Evolutionary conservation across 1,140 invertebrate genomes (phyloP), one percentile per base, ranked within the genome.

Genomic region (Hypsibius dujardini): DNA sequence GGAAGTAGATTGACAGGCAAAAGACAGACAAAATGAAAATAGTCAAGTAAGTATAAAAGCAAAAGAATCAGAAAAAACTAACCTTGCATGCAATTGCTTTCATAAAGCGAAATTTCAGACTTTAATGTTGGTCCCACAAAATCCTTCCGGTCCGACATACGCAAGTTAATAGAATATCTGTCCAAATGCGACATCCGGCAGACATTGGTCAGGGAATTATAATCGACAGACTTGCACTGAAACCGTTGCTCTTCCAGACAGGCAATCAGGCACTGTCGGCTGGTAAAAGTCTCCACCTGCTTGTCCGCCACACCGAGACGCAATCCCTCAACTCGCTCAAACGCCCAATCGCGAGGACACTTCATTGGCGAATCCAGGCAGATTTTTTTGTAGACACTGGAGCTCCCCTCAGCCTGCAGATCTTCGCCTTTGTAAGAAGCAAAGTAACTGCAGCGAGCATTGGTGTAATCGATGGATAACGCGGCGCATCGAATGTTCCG

Each of bases 181-280:
- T 67, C 62, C 12, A 67, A 42, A 7, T 42, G 62, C 62, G 62
- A 67, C 42, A 67, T 12, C 42, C 42, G 62, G 42, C 62, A 67
- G 3, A 15, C 62, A 42, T 67, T 67, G 12, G 12, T 67, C 3
- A 67, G 12, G 12, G 62, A 15, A 67, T 67, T 67, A 42, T 67
- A 67, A 45, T 67, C 62, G 62, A 67, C 12, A 45, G 62, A 12
- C 42, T 67, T 67, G 62, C 62, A 67, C 42, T 67, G 62, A 42
- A 67, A 67, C 3, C 62, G 12, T 12, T 42, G 12, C 62, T 67
- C 62, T 67, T 67, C 62, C 62, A 67, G 62, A 67, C 62, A 67
- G 42, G 62, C 62, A 12, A 42, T 3, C 62, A 67, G 12, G 42
- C 62, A 67, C 62, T 67, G 62, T 3, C 12, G 42, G 12, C 12